These are phyloP conservation scores for Bubo scandiacus DNA, from an alignment of 2,113 vertebrate species.

Conservation along the genomic window DNA sequence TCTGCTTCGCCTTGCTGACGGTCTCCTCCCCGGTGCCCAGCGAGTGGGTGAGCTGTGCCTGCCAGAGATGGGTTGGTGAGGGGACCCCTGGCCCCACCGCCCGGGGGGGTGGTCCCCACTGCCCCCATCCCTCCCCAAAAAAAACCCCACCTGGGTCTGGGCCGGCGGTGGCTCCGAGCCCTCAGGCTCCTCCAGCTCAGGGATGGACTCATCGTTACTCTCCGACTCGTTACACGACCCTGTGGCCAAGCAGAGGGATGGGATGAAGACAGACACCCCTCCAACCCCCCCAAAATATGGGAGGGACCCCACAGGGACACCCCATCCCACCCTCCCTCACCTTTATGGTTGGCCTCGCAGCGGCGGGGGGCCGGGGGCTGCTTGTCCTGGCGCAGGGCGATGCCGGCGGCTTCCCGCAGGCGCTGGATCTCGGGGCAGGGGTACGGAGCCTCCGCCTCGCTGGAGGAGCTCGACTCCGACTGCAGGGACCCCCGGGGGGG, in stretches of 20 bases:
- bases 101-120: background rate
- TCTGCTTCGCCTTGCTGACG: conserved; percentile 90
- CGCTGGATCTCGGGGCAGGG: conserved; percentile 34
- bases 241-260: background rate
- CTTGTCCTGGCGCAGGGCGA: background rate
- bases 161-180: conserved; percentile 60
- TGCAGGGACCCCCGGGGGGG: conserved; percentile 22
- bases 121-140: background rate
- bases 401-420: background rate
- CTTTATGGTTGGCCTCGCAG: conserved; percentile 75
- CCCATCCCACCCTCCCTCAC: background rate
- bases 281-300: background rate
- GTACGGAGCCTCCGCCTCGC: conserved; percentile 70
- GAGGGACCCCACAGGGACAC: background rate
- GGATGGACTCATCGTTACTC: conserved; percentile 86
- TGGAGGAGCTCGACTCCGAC: conserved; percentile 67
- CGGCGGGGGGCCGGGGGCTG: conserved; percentile 18
- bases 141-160: conserved; percentile 75
- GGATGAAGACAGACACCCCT: no score
- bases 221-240: conserved; percentile 89
- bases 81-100: no score
- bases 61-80: background rate
- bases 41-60: conserved; percentile 73
- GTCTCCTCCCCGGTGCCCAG: conserved; percentile 83
- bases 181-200: conserved; percentile 86